Evolutionary conservation across 1,140 invertebrate species (phyloP).

Genomic region (Gerris buenoi): DNA sequence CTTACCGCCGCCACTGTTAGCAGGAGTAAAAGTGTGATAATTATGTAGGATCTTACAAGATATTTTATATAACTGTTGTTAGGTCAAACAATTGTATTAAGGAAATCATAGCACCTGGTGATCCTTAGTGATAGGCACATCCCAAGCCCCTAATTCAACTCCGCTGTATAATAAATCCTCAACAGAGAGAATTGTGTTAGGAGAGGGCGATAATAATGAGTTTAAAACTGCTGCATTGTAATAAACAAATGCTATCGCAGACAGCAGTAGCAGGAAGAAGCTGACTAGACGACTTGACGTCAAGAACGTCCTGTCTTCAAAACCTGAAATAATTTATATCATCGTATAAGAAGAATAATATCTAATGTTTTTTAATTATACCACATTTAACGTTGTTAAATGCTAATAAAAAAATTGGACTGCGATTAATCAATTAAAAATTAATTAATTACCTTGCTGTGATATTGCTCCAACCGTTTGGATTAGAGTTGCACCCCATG

Average conservation of each 20-base stretch:
- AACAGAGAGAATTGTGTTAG: neutral
- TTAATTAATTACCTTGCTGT: slow-evolving; percentile 3
- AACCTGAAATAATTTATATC: too few species aligned
- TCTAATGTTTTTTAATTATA: too few species aligned
- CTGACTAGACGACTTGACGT: neutral
- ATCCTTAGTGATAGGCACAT: neutral
- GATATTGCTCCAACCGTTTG: neutral
- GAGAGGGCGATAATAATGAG: neutral
- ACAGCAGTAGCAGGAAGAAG: neutral
- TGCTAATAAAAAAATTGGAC: too few species aligned
- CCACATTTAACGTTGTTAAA: too few species aligned
- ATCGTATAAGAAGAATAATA: too few species aligned
- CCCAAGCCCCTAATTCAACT: neutral
- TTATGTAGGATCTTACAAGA: too few species aligned
- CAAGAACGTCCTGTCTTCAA: slow-evolving; percentile 1
- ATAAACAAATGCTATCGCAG: neutral
- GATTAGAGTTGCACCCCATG: neutral
- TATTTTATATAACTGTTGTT: too few species aligned
- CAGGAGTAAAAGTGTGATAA: too few species aligned
- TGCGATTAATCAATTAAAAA: too few species aligned
- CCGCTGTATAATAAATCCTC: neutral
- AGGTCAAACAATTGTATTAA: too few species aligned
- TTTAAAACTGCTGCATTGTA: neutral
- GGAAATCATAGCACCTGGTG: too few species aligned
- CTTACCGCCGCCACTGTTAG: too few species aligned